Conservation (phyloP, 2,797 vertebrate genomes). For the Tolypeutes matacus region DNA sequence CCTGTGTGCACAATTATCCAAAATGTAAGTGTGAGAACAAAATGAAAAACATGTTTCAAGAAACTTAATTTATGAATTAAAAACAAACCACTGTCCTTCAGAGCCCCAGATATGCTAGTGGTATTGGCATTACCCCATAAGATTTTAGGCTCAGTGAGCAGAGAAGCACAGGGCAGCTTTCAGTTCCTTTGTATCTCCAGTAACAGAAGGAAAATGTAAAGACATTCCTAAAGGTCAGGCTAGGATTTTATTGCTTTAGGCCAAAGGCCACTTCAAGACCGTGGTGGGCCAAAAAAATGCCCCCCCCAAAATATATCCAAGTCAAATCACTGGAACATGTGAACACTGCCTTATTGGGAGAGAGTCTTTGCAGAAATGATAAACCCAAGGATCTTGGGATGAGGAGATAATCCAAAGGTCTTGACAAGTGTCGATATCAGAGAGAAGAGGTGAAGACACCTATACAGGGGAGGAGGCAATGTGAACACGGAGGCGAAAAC, state of each 20-base stretch:
- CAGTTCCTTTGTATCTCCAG: conserved; percentile 39
- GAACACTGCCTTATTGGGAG: too few species aligned
- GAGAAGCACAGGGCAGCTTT: background rate
- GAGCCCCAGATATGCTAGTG: conserved; percentile 41
- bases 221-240: conserved; percentile 48
- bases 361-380: too few species aligned
- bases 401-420: too few species aligned
- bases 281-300: too few species aligned
- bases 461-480: too few species aligned
- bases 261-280: conserved; percentile 51
- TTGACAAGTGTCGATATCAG: too few species aligned
- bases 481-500: too few species aligned
- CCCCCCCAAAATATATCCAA: too few species aligned
- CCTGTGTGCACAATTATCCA: conserved; percentile 13
- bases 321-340: too few species aligned
- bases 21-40: conserved; percentile 38
- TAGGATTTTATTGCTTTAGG: conserved; percentile 49
- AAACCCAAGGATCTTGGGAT: too few species aligned
- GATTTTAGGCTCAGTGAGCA: background rate
- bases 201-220: conserved; percentile 55
- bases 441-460: too few species aligned
- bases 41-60: conserved; percentile 62
- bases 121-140: background rate
- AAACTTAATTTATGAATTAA: conserved; percentile 71
- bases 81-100: conserved; percentile 62